Evolutionary conservation across 1,140 invertebrate genomes (phyloP).

Genomic region (Eupristina koningsbergeri): DNA sequence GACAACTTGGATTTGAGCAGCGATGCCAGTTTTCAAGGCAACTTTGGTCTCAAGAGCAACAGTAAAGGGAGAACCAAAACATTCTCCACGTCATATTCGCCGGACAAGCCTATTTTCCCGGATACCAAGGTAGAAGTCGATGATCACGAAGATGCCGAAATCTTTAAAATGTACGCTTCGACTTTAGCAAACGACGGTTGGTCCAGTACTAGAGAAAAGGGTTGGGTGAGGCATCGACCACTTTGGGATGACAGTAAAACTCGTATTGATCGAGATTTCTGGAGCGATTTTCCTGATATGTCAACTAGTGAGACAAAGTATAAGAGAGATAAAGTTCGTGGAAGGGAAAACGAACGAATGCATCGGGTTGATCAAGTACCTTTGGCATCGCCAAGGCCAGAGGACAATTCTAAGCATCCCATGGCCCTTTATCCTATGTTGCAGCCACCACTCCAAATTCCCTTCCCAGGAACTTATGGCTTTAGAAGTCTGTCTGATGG

Average conservation of each 20-base stretch:
- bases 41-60: constrained; percentile 35
- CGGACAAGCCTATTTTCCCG: constrained; percentile 73
- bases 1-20: constrained; percentile 9
- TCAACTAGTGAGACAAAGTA: background rate
- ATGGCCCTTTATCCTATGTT: background rate
- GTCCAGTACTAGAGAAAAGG: constrained; percentile 34
- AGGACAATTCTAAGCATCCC: background rate
- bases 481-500: background rate
- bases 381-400: background rate
- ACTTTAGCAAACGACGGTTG: constrained; percentile 16
- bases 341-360: background rate
- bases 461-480: background rate
- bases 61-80: constrained; percentile 23
- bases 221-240: constrained; percentile 44
- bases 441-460: constrained; percentile 55
- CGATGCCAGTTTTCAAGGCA: constrained; percentile 5
- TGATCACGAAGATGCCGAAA: constrained; percentile 28
- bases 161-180: constrained; percentile 58
- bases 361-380: constrained; percentile 12
- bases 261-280: background rate
- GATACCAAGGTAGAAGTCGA: constrained; percentile 62
- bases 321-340: background rate
- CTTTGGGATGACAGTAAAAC: constrained; percentile 43
- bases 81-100: constrained; percentile 68
- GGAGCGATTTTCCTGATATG: constrained; percentile 16